Percentiles rank a stretch among this genome's conserved stretches.
phyloP scores from a whole-genome alignment of 2,888 invertebrate genomes.

The Orchesella flavescens region DNA sequence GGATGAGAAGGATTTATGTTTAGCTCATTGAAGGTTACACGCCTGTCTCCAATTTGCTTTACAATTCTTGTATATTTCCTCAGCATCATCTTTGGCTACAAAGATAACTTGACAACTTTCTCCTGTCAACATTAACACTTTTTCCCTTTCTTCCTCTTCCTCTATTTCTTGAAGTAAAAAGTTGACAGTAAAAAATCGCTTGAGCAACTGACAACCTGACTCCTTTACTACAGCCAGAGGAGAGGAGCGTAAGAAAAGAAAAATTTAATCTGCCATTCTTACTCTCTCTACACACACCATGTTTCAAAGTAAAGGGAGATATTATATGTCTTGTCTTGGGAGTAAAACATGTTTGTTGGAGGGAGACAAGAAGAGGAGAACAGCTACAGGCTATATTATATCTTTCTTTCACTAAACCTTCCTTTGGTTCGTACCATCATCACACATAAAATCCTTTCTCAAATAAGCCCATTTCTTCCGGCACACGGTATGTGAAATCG shows the following conservation, averaged over 20 bases:
- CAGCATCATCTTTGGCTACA: constrained; percentile 11
- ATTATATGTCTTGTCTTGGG: not conserved
- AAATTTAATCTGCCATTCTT: not conserved
- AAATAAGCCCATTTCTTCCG: constrained; percentile 9
- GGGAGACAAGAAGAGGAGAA: not conserved
- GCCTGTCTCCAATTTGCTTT: not conserved
- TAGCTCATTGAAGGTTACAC: not conserved
- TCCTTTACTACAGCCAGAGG: not conserved
- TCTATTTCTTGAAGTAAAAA: constrained; percentile 38
- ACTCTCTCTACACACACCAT: not conserved
- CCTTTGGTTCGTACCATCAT: not conserved
- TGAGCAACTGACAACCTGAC: constrained; percentile 50
- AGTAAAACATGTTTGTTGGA: not conserved
- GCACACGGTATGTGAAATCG: no score
- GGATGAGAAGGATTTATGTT: constrained; percentile 1
- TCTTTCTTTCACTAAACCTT: not conserved
- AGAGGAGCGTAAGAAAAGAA: constrained; percentile 3
- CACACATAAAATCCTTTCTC: constrained; percentile 10
- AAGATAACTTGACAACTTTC: constrained; percentile 50
- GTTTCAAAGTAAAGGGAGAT: not conserved
- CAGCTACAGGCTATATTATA: not conserved
- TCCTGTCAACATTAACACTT: constrained; percentile 60
- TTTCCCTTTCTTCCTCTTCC: not conserved
- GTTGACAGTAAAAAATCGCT: constrained; percentile 65
- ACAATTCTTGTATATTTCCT: constrained; percentile 3